Percentiles rank a stretch among this genome's conserved stretches.
phyloP scores from a whole-genome alignment of 1,140 invertebrate genomes.

The Ceratosolen fusciceps region DNA sequence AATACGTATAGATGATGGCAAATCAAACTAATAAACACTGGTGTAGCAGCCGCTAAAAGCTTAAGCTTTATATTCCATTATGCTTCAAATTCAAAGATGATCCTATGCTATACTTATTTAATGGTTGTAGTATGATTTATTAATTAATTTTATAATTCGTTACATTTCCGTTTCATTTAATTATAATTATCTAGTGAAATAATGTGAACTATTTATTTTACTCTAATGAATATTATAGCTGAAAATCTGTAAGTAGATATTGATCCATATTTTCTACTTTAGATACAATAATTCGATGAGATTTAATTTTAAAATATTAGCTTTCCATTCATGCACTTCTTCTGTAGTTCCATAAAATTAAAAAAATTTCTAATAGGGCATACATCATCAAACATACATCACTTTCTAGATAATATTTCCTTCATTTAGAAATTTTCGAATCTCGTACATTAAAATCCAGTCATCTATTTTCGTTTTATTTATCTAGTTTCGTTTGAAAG shows the following conservation, averaged over 20 bases:
- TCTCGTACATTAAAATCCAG: background rate
- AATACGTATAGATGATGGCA: background rate
- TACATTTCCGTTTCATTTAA: background rate
- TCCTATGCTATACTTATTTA: too few relatives aligned
- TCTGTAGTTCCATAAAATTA: background rate
- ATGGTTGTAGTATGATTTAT: too few relatives aligned
- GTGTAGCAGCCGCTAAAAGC: background rate
- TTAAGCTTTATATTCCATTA: too few relatives aligned
- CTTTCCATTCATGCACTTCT: background rate
- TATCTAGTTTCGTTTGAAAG: background rate
- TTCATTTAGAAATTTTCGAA: background rate
- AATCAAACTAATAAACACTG: background rate
- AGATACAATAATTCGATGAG: background rate
- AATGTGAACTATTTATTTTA: background rate
- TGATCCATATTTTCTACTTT: background rate
- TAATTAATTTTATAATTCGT: too few relatives aligned
- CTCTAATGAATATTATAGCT: constrained; percentile 8
- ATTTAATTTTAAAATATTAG: background rate
- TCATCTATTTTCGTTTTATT: background rate
- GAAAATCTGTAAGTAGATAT: background rate
- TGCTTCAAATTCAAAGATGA: too few relatives aligned
- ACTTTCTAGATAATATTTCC: background rate
- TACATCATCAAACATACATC: background rate
- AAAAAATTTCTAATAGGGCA: background rate
- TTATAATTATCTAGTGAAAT: background rate